Base-by-base conservation (phyloP, 2,888 invertebrate genomes). In the Tromatobia lineatoria region DNA sequence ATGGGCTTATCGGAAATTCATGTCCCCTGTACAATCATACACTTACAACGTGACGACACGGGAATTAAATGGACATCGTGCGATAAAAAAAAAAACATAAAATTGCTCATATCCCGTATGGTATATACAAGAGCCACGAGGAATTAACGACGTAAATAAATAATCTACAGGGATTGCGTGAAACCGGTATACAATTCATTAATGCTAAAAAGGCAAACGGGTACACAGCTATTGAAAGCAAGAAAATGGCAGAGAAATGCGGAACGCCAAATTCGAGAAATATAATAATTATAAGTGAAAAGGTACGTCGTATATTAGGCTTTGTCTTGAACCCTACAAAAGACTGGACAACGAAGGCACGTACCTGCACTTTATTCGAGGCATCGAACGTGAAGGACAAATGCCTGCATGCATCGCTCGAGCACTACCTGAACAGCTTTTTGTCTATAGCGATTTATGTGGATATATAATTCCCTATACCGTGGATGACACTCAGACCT, bases 401-500 rank as follows among this genome's bases (percentile, higher is more conserved):
- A 50, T 50, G 15, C 47, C 52, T 7, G 52, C 52, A 1, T 52
- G 18, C 52, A 18, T 52, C 52, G n/a, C 52, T 52, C 52, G 52
- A 52, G 50, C 50, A 3, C 18, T 69, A 50, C 29, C 69, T 18
- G 69, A 69, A 2, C 50, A 34, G 18, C 69, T 69, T 15, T 69
- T 69, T 18, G 50, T 69, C 47, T 50, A 69, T 18, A 50, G 29
- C 4, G 67, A 67, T 25, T 13, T 67, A 10, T 67, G 57, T 45
- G 13, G 10, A 42, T n/a, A n/a, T n/a, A n/a, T n/a, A n/a, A n/a
- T n/a, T n/a, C 76, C 50, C 67, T 73, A 69, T 50, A 73, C 75
- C 3, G 76, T 76, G 1, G 83, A 80, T 25, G 81, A 85, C 42
- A 47, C 66, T 3, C 69, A 80, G 2, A 38, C 78, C 4, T 20